phyloP scores from a whole-genome alignment of 2,797 vertebrate species.

The Limnodromus scolopaceus region DNA sequence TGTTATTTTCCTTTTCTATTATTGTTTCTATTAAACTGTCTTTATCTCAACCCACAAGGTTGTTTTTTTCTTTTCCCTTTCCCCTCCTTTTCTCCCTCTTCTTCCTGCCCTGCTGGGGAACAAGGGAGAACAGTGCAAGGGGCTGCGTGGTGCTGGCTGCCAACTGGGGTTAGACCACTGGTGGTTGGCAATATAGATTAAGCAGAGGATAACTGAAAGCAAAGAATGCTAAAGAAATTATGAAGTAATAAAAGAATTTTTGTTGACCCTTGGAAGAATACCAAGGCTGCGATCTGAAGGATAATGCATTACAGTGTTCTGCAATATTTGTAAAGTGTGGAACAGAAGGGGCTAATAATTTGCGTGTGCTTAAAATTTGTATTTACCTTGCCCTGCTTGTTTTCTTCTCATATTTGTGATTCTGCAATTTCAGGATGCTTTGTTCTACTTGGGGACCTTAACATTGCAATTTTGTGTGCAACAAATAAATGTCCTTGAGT shows the following conservation, averaged over 20 bases:
- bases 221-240: neutral
- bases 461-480: neutral
- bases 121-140: neutral
- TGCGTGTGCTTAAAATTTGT: neutral
- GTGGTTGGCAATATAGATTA: neutral
- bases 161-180: neutral
- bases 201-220: neutral
- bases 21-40: neutral
- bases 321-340: neutral
- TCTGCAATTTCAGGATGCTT: neutral
- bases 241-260: neutral
- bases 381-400: neutral
- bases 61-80: neutral
- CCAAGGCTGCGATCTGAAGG: neutral
- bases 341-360: neutral
- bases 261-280: neutral
- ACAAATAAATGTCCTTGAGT: neutral
- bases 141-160: neutral
- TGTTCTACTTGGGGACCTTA: neutral
- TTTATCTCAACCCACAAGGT: neutral
- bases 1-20: neutral
- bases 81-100: neutral
- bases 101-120: neutral
- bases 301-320: neutral
- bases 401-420: neutral